Evolutionary conservation across 1,140 invertebrate species (phyloP), one percentile per base, ranked within the genome.

Genomic region (Reticulitermes speratus): DNA sequence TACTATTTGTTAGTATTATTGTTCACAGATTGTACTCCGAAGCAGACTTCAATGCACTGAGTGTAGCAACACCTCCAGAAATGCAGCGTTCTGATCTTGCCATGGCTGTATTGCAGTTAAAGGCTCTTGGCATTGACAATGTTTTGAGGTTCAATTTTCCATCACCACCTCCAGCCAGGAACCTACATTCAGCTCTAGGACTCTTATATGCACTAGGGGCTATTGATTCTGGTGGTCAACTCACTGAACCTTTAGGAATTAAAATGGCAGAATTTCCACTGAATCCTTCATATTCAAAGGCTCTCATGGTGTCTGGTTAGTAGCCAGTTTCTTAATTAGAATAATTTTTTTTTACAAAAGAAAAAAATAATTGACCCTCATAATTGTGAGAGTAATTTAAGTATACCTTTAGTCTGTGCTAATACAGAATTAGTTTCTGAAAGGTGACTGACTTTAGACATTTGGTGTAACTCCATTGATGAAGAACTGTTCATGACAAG

Each of bases 71-170:
- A 0, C 95, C 97, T 9, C 98, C 98, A 0, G 98, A 99, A 92
- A 98, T 99, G 94, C 96, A 97, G 88, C 90, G 99, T 44, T 96
- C 95, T 83, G 97, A 98, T 89, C 91, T 99, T 83, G 95, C 97
- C 16, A 93, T 94, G 3, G 95, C 96, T 7, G 93, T 99, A 82
- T 90, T 99, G 5, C 97, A 98, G 90, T 90, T 99, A 16, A 99
- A 99, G 92, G 97, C 98, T 8, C 90, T 99, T 0, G 98, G 98
- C 0, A 98, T 99, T 85, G 94, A 96, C 86, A 99, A 99, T 90
- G 93, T 97, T 48, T 89, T 97, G 16, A 92, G 96, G 88, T 97
- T 98, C 89, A 94, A 96, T 89, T 97, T 97, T 90, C 96, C 96
- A 1, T 96, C 95, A 1, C 95, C 97, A 0, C 98, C 98, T 0